A percentile compares a stretch with the other conserved stretches of the same genome.
Conservation (phyloP, 1,140 invertebrate species). For the Trichogramma pretiosum region DNA sequence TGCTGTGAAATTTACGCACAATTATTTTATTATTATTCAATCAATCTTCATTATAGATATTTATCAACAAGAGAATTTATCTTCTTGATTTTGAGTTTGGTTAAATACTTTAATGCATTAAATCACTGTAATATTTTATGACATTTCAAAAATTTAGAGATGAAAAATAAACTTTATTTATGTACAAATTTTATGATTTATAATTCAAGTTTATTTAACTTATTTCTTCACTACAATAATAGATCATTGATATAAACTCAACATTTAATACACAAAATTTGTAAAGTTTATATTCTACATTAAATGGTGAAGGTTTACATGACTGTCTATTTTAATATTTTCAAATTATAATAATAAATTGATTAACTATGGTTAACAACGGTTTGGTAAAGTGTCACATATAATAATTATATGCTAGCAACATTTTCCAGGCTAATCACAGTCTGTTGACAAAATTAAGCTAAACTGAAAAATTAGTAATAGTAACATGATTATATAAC, state of each 20-base stretch:
- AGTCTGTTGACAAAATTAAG: constrained; percentile 1
- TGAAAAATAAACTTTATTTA: too few relatives aligned
- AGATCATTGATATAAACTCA: too few relatives aligned
- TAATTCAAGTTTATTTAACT: too few relatives aligned
- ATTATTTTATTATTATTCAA: neutral
- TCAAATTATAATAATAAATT: neutral
- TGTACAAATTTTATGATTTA: too few relatives aligned
- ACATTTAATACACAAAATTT: too few relatives aligned
- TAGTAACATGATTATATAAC: too few relatives aligned
- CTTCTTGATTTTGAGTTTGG: neutral
- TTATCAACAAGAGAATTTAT: neutral
- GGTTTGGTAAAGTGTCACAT: neutral
- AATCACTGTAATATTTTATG: neutral
- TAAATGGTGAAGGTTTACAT: too few relatives aligned
- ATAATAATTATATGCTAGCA: neutral
- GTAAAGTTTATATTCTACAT: too few relatives aligned
- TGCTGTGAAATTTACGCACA: neutral
- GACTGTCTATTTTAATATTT: neutral
- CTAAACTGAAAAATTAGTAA: neutral
- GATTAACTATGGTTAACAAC: neutral
- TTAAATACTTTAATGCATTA: neutral
- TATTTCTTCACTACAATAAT: too few relatives aligned
- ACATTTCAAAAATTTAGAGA: neutral
- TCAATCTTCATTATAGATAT: neutral
- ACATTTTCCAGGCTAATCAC: neutral